Evolutionary conservation across 2,113 vertebrate species (phyloP), one percentile per base, ranked within the genome.

Genomic region (Bagarius yarrelli): DNA sequence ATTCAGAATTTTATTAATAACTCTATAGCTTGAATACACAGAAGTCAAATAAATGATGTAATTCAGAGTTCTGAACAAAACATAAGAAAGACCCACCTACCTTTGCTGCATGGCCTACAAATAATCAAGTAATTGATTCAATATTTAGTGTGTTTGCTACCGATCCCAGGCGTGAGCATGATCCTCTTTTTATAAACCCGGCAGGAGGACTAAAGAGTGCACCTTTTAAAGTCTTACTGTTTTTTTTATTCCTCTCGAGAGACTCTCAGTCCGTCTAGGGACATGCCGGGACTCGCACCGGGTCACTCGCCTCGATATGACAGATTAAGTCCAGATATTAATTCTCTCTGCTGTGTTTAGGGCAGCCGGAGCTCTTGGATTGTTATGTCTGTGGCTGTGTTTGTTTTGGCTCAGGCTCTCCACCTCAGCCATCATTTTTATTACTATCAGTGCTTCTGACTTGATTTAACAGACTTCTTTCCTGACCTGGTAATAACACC

Each of bases 401-500:
- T 91, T 88, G 82, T 88, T 88, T 87, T 86, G 85, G 84, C 87
- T 76, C 75, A 70, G 81, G 84, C 87, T 84, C 88, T 87, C 64
- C 66, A 79, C 84, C 85, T 89, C 77, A 55, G 83, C 84, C 61
- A 82, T 86, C 86, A 88, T 88, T 86, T 91, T 91, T 89, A 90
- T 91, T 89, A 88, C 88, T 63, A 55, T 64, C 44, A 83, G 86
- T 86, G 86, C 86, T 89, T 89, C 93, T 90, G 88, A 80, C 75
- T 86, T 90, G 89, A 90, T 91, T 91, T 91, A 92, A 91, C 89
- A 90, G 83, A 85, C 88, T 87, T 87, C 84, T 83, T 87, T 86
- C 71, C 84, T 79, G 86, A 87, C 81, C 85, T 87, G 86, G 91
- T 91, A 91, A 92, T 90, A 90, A 88, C 79, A 78, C 84, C 83